These are phyloP conservation scores for Exephanes ischioxanthus DNA, from an alignment of 2,888 invertebrate species.

Conservation along the genomic window DNA sequence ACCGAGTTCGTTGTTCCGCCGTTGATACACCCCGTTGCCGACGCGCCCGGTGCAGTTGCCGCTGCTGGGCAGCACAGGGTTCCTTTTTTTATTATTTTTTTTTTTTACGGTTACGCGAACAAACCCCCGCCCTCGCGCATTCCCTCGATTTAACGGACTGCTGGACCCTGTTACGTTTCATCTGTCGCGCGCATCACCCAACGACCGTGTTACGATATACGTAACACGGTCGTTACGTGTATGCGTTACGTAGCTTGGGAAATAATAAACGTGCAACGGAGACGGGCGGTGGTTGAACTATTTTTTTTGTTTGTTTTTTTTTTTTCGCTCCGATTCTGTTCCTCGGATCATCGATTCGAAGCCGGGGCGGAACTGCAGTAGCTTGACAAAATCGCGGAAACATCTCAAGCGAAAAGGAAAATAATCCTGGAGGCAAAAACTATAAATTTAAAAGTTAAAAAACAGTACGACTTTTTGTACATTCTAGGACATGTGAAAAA, in stretches of 20 bases:
- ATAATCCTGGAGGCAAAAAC: too few species aligned
- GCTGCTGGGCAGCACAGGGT: not conserved
- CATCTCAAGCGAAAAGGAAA: not conserved
- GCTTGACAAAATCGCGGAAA: not conserved
- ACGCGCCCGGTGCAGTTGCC: not conserved
- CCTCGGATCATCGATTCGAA: not conserved
- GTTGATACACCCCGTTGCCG: constrained; percentile 24
- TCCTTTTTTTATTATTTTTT: constrained; percentile 1
- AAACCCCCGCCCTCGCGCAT: constrained; percentile 8
- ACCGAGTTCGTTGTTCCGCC: constrained; percentile 27
- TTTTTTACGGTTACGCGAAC: constrained; percentile 54
- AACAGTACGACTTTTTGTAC: too few species aligned
- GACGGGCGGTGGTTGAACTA: not conserved
- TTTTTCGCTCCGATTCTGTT: not conserved
- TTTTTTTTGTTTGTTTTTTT: not conserved
- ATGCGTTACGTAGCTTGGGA: constrained; percentile 12
- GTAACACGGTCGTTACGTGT: not conserved
- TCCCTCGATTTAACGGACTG: constrained; percentile 65
- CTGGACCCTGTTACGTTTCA: constrained; percentile 67
- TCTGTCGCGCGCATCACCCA: constrained; percentile 58
- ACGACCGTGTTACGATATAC: constrained; percentile 16
- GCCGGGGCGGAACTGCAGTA: not conserved
- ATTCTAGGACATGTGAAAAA: too few species aligned
- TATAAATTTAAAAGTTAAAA: too few species aligned
- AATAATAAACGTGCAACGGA: constrained; percentile 44